These are phyloP conservation scores for Drosophila greeni DNA, from an alignment of 2,888 invertebrate genomes.

Conservation along the genomic window DNA sequence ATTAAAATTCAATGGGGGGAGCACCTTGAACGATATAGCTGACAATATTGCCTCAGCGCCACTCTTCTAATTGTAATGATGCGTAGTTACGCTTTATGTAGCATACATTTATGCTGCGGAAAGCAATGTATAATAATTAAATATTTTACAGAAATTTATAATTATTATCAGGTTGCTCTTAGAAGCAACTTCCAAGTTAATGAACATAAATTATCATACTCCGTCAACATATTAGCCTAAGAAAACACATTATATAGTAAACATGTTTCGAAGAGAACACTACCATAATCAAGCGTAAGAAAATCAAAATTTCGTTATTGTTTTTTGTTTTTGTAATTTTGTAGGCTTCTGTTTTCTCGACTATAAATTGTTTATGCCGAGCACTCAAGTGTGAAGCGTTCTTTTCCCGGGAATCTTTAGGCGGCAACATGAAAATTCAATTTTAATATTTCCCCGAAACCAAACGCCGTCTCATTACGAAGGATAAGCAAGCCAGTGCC, in stretches of 20 bases:
- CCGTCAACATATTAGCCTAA: neutral
- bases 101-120: slow-evolving; percentile 57
- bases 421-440: slow-evolving; percentile 27
- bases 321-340: slow-evolving; percentile 1
- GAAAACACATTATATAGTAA: neutral
- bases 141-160: neutral
- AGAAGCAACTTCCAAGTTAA: too few relatives aligned
- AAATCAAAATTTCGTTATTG: neutral
- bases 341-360: neutral
- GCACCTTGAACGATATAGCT: neutral
- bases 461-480: slow-evolving; percentile 3
- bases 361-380: neutral
- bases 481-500: slow-evolving; percentile 17
- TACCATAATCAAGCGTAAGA: neutral
- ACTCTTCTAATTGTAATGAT: slow-evolving; percentile 30
- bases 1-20: slow-evolving; percentile 21
- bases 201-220: neutral
- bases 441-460: slow-evolving; percentile 14
- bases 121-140: slow-evolving; percentile 6
- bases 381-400: slow-evolving; percentile 4
- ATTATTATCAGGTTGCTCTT: neutral
- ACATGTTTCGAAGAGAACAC: neutral
- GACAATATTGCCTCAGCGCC: neutral
- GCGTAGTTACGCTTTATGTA: slow-evolving; percentile 49
- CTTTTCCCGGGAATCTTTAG: slow-evolving; percentile 9